Conservation (phyloP, 2,113 vertebrate genomes). For the Enhydra lutris region DNA sequence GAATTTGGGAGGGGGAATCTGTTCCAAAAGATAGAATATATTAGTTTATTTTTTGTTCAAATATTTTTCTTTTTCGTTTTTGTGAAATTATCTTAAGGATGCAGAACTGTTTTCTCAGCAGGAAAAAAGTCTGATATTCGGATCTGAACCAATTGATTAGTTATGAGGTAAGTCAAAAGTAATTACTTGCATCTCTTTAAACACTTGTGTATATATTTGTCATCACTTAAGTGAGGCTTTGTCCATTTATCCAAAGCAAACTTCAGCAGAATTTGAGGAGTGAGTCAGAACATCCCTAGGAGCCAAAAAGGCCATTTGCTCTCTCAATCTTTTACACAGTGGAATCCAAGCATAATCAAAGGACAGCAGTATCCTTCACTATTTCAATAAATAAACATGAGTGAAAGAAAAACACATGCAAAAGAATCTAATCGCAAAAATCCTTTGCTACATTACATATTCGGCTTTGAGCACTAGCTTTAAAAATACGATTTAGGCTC, state of each 20-base stretch:
- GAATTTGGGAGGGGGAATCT: background rate
- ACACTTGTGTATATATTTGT: constrained; percentile 53
- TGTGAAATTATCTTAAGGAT: background rate
- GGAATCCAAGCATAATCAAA: constrained; percentile 54
- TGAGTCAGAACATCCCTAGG: constrained; percentile 45
- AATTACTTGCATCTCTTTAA: constrained; percentile 56
- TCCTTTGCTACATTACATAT: constrained; percentile 40
- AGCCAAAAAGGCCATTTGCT: constrained; percentile 62
- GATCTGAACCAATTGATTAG: background rate
- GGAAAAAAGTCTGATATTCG: constrained; percentile 3
- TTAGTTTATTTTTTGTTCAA: constrained; percentile 14
- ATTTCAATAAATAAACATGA: constrained; percentile 65
- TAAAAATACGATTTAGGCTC: constrained; percentile 28
- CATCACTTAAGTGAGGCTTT: constrained; percentile 28
- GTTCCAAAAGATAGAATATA: background rate
- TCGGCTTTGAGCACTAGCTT: constrained; percentile 28
- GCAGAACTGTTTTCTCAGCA: background rate
- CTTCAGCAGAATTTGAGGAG: constrained; percentile 52
- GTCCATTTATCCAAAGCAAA: constrained; percentile 63
- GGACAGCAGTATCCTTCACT: constrained; percentile 31
- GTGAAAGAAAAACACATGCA: constrained; percentile 37
- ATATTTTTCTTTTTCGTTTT: background rate
- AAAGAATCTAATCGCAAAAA: constrained; percentile 19
- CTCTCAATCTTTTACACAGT: background rate
- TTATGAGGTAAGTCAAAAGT: constrained; percentile 8